These are phyloP conservation scores for Atta cephalotes DNA, from an alignment of 1,140 invertebrate genomes.

Conservation along the genomic window DNA sequence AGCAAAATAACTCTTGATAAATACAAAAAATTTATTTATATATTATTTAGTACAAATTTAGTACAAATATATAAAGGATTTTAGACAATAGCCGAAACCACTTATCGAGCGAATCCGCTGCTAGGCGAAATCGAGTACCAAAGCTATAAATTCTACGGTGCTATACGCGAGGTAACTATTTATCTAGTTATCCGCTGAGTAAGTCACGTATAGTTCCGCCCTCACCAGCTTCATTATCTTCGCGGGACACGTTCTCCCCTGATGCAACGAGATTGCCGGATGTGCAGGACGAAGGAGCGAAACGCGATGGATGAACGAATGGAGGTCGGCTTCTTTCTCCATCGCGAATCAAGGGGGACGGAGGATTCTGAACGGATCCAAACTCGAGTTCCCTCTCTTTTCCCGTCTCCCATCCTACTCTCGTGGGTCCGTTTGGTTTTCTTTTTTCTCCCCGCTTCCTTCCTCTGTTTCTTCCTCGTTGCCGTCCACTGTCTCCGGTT, in stretches of 20 bases:
- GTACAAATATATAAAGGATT: not conserved
- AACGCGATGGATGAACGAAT: slow-evolving; percentile 38
- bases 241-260: slow-evolving; percentile 70
- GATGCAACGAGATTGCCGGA: slow-evolving; percentile 74
- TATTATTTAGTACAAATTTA: not conserved
- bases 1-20: not conserved
- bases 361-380: slow-evolving; percentile 25
- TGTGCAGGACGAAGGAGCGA: slow-evolving; percentile 39
- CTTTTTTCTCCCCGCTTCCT: slow-evolving; percentile 63
- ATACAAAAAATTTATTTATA: not conserved
- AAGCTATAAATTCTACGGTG: slow-evolving; percentile 33
- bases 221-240: slow-evolving; percentile 75
- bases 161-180: slow-evolving; percentile 52
- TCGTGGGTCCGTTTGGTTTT: slow-evolving; percentile 49
- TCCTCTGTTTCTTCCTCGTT: slow-evolving; percentile 63
- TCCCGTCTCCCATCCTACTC: slow-evolving; percentile 2
- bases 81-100: not conserved
- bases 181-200: slow-evolving; percentile 60
- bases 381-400: slow-evolving; percentile 49
- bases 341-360: slow-evolving; percentile 41
- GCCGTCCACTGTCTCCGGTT: slow-evolving; percentile 72
- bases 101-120: slow-evolving; percentile 27
- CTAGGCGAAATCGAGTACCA: slow-evolving; percentile 19
- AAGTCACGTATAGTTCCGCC: slow-evolving; percentile 68
- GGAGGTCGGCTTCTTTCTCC: slow-evolving; percentile 65